Evolutionary conservation across 2,888 invertebrate genomes (phyloP).

Genomic region (Agrypnus murinus): DNA sequence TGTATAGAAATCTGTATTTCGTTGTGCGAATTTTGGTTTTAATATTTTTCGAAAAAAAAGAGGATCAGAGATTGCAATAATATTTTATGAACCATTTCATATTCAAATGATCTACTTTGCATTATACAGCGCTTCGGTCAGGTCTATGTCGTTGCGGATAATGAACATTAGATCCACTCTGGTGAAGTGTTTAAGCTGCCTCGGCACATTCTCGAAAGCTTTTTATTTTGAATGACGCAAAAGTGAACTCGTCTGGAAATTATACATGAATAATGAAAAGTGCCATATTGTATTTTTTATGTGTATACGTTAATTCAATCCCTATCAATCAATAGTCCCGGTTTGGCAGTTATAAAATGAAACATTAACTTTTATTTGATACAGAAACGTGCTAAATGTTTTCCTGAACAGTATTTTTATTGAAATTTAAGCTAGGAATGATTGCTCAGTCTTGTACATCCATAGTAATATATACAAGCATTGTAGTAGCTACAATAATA

Average conservation of each 20-base stretch:
- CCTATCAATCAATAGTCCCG: conserved; percentile 29
- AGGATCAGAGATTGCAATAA: conserved; percentile 31
- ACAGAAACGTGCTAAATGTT: conserved; percentile 19
- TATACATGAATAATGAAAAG: conserved; percentile 40
- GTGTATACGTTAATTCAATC: conserved; percentile 36
- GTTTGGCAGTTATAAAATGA: conserved; percentile 22
- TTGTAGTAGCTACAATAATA: too few relatives aligned
- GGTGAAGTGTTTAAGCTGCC: conserved; percentile 49
- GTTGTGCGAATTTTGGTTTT: too few relatives aligned
- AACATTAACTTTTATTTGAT: conserved; percentile 8
- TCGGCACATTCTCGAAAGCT: conserved; percentile 43
- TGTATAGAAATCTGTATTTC: too few relatives aligned
- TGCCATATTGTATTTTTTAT: conserved; percentile 36
- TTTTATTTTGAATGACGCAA: conserved; percentile 40
- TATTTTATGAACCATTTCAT: conserved; percentile 46
- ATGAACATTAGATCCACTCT: conserved; percentile 50
- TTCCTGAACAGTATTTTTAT: neutral
- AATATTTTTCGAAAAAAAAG: neutral
- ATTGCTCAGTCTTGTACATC: too few relatives aligned
- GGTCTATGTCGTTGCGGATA: conserved; percentile 48
- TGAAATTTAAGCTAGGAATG: too few relatives aligned
- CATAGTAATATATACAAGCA: too few relatives aligned
- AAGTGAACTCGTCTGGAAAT: conserved; percentile 43
- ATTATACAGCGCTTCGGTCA: conserved; percentile 45
- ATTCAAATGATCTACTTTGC: conserved; percentile 51